Conservation (phyloP, 1,140 invertebrate species). For the Drosophila gunungcola region DNA sequence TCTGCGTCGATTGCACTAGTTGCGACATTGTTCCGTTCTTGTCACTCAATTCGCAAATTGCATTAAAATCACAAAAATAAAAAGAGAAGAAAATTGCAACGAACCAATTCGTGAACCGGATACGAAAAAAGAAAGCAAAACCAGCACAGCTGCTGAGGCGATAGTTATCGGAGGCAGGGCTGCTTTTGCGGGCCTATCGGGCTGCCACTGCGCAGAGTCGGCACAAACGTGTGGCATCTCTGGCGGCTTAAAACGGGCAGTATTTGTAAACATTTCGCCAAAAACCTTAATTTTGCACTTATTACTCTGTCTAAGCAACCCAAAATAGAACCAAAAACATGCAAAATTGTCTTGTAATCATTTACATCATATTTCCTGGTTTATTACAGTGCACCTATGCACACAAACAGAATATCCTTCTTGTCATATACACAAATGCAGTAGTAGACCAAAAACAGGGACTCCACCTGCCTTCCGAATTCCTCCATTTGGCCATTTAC, state of each 20-base stretch:
- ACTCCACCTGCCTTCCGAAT: background rate
- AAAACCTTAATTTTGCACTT: background rate
- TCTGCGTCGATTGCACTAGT: background rate
- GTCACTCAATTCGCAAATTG: constrained; percentile 26
- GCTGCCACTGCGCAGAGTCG: constrained; percentile 17
- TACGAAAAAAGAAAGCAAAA: constrained; percentile 74
- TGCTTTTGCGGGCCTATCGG: constrained; percentile 10
- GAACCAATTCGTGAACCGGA: constrained; percentile 76
- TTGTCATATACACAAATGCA: constrained; percentile 43
- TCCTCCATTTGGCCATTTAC: constrained; percentile 90
- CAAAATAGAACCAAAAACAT: background rate
- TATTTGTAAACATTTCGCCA: constrained; percentile 35
- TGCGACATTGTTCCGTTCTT: constrained; percentile 44
- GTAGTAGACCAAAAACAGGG: constrained; percentile 10
- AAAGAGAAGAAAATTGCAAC: constrained; percentile 37
- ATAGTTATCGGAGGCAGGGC: constrained; percentile 48
- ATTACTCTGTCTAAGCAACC: no score
- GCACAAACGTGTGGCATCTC: constrained; percentile 10
- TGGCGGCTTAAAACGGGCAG: background rate
- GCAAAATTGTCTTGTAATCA: background rate
- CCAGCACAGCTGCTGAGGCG: constrained; percentile 40
- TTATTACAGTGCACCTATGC: constrained; percentile 43
- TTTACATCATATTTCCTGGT: constrained; percentile 33
- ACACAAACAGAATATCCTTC: constrained; percentile 29
- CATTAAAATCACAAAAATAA: constrained; percentile 36